Conservation (phyloP, 2,797 vertebrate species). For the Trichosurus vulpecula region DNA sequence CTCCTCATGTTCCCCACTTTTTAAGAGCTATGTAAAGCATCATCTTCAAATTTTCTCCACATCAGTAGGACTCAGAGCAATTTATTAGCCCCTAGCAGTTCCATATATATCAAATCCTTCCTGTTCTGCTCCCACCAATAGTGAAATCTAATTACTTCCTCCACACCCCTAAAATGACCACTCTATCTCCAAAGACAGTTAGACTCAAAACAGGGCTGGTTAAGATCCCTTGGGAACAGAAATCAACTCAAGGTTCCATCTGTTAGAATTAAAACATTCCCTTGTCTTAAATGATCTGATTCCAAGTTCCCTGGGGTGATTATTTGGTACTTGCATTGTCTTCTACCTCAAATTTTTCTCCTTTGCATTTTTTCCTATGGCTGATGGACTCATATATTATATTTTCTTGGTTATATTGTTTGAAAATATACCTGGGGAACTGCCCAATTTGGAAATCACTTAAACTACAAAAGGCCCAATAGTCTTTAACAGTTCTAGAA, state of each 20-base stretch:
- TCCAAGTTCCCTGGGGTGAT: constrained; percentile 12
- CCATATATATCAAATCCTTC: not conserved
- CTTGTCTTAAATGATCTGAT: not conserved
- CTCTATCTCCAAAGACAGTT: not conserved
- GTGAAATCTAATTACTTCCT: not conserved
- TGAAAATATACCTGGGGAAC: constrained; percentile 87
- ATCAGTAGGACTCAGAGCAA: not conserved
- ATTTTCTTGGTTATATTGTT: constrained; percentile 85
- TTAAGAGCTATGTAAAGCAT: not conserved
- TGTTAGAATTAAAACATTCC: not conserved
- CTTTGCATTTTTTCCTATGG: constrained; percentile 67
- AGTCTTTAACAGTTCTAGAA: constrained; percentile 86
- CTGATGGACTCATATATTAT: constrained; percentile 79
- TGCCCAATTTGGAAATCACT: constrained; percentile 86
- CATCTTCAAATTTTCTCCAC: not conserved
- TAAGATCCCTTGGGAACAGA: not conserved
- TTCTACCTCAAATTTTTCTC: constrained; percentile 61
- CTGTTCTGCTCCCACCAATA: not conserved
- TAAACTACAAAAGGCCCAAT: constrained; percentile 87
- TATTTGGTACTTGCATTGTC: not conserved
- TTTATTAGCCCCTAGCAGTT: not conserved
- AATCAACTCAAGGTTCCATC: not conserved
- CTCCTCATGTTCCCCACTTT: not conserved
- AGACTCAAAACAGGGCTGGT: not conserved
- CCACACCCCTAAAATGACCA: not conserved